Base-by-base conservation (phyloP, 2,888 invertebrate species). In the Steinernema scapterisci region DNA sequence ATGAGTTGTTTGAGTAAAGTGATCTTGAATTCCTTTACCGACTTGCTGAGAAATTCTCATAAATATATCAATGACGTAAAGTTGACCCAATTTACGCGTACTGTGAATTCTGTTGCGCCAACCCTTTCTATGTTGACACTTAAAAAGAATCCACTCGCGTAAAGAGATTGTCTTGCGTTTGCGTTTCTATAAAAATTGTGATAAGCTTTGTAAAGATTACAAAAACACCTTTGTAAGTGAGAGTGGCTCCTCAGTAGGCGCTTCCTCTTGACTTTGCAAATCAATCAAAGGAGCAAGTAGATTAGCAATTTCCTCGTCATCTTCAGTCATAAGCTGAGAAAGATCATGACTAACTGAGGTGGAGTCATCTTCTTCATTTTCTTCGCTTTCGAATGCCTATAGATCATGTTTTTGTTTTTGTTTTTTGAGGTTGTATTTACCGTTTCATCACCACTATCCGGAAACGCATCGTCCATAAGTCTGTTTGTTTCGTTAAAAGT, bases 81-180 rank as follows among this genome's bases (percentile, higher is more conserved):
- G 63, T 63, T 63, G 63, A 16, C 31, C 63, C 7, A 63, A 31
- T 63, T 31, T 63, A 31, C 38, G 27, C 16, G 63, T 27, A n/a
- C 16, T 16, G 16, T 9, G 11, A 13, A 63, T 31, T 63, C 63
- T 21, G 19, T 25, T 31, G 13, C 19, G 23, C 63, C 27, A 31
- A 31, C 63, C 63, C 6, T 16, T 31, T 3, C 63, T 1, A n/a
- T 25, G 27, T 31, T 63, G 63, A 31, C 13, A 38, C 6, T 3
- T 21, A 19, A 63, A 63, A 13, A 63, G 63, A 63, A 63, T 63
- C 31, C 38, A 38, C 16, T 63, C 63, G 13, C 63, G 23, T 19
- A 19, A 21, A 2, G 54, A 54, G 13, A 48, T 19, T 5, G 38
- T 38, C 38, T 48, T 48, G 19, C 48, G 19, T 48, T 48, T 48